phyloP scores from a whole-genome alignment of 2,888 invertebrate genomes.

The Endomychus coccineus region DNA sequence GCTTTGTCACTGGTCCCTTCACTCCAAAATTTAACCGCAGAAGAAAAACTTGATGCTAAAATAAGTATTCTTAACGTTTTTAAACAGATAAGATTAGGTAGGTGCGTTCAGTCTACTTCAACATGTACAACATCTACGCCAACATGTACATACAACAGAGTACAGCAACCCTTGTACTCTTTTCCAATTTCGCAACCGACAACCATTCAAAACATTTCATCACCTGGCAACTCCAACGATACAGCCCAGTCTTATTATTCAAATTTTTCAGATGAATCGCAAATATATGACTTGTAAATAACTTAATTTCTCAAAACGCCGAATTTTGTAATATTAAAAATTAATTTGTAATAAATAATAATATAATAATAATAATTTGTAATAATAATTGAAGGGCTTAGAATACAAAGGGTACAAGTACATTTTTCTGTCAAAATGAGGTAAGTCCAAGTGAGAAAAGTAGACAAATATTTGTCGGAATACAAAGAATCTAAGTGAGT shows the following conservation, averaged over 20 bases:
- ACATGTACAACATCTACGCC: conserved; percentile 3
- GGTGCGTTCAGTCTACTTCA: conserved; percentile 11
- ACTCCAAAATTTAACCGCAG: conserved; percentile 12
- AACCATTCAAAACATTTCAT: conserved; percentile 8
- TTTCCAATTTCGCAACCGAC: conserved; percentile 10
- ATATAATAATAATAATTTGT: too few relatives aligned
- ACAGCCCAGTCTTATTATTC: conserved; percentile 8
- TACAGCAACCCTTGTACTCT: conserved; percentile 10
- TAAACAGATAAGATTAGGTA: conserved; percentile 14
- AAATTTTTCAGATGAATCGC: conserved; percentile 13
- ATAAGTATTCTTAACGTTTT: conserved; percentile 16
- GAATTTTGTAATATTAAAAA: conserved; percentile 9
- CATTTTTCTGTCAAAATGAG: too few relatives aligned
- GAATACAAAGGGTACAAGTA: too few relatives aligned
- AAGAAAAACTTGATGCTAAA: conserved; percentile 16
- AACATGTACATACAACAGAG: conserved; percentile 9
- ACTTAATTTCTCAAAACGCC: conserved; percentile 7
- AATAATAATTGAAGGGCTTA: too few relatives aligned
- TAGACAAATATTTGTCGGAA: too few relatives aligned
- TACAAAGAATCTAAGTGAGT: too few relatives aligned
- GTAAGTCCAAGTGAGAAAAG: too few relatives aligned
- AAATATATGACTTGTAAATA: conserved; percentile 13
- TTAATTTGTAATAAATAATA: too few relatives aligned
- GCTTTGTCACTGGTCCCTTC: conserved; percentile 15
- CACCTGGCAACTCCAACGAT: conserved; percentile 10